Conservation (phyloP, 2,797 vertebrate species). For the Aulostomus chinensis region DNA sequence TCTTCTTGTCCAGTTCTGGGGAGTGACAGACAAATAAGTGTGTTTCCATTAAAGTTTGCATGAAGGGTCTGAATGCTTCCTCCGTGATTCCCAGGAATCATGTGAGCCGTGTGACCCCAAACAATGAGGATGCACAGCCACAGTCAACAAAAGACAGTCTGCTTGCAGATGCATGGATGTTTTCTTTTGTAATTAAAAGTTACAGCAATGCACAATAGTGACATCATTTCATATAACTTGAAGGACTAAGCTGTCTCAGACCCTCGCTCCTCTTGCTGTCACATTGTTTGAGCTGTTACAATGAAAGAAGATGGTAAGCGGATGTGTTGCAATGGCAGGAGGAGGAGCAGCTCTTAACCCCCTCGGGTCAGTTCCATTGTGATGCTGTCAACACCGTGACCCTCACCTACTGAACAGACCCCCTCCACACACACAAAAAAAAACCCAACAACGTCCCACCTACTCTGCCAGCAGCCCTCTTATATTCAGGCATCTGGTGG, state of each 20-base stretch:
- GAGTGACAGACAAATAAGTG: no score
- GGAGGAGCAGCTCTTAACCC: not conserved
- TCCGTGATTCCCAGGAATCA: no score
- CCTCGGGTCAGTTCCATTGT: conserved; percentile 2
- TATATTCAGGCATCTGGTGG: not conserved
- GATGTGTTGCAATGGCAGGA: not conserved
- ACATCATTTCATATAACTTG: not conserved
- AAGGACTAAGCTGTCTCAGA: no score
- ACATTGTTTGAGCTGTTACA: not conserved
- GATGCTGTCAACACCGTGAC: not conserved
- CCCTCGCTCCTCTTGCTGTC: no score
- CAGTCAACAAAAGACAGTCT: not conserved
- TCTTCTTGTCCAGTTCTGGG: no score
- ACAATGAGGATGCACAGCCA: not conserved
- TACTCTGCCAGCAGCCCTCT: not conserved
- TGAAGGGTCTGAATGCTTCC: no score
- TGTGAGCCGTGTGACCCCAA: not conserved
- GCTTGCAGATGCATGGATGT: no score
- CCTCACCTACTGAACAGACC: not conserved
- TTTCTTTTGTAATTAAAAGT: no score
- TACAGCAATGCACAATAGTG: no score
- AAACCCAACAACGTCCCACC: conserved; percentile 6
- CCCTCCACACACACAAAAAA: no score
- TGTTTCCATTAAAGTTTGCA: no score
- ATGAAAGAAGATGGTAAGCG: not conserved